These are phyloP conservation scores for Sander vitreus DNA, from an alignment of 2,113 vertebrate genomes.

Conservation along the genomic window DNA sequence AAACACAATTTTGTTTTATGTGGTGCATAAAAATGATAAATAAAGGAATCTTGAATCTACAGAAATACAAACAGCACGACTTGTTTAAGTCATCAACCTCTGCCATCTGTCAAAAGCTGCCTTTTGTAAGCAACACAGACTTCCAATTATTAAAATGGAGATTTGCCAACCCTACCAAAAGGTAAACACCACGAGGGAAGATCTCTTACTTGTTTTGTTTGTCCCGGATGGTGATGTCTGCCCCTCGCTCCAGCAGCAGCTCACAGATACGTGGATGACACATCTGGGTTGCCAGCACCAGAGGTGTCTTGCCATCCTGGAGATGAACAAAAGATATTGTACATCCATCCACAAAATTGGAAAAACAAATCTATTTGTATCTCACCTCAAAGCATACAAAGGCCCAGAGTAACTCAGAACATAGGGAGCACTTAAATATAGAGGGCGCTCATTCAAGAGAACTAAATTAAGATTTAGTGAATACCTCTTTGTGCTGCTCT, in stretches of 20 bases:
- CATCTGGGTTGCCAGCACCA: slow-evolving; percentile 97
- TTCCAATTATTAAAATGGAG: background rate
- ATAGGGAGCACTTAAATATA: background rate
- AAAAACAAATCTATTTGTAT: background rate
- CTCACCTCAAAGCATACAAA: background rate
- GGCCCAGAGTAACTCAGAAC: background rate
- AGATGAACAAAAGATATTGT: background rate
- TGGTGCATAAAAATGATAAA: no score
- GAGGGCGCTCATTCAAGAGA: background rate
- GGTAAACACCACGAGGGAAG: background rate
- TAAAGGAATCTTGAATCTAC: background rate
- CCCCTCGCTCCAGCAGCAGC: slow-evolving; percentile 92
- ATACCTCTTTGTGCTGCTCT: background rate
- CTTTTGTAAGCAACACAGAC: background rate
- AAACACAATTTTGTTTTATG: no score
- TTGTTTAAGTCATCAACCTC: background rate
- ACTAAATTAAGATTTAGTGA: background rate
- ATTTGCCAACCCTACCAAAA: background rate
- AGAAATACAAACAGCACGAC: background rate
- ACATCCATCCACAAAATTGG: background rate
- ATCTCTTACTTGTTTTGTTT: slow-evolving; percentile 92
- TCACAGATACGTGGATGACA: slow-evolving; percentile 93
- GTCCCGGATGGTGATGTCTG: slow-evolving; percentile 90
- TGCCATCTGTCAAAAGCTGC: background rate
- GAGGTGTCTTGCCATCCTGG: slow-evolving; percentile 94